Evolutionary conservation across 1,140 invertebrate genomes (phyloP).

Genomic region (Caenorhabditis tropicalis): DNA sequence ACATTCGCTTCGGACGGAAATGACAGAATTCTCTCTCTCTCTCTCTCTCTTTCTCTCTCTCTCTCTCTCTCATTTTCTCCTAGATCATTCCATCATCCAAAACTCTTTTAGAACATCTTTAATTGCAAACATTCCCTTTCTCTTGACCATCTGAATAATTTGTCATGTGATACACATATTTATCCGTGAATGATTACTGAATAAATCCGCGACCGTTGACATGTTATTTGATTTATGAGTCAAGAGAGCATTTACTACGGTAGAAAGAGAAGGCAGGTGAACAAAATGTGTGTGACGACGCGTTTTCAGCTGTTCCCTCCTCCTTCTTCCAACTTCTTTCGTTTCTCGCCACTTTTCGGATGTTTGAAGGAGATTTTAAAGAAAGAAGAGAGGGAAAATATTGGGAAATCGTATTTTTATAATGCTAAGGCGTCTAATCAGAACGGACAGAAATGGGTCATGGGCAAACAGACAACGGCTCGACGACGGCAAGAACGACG

Average conservation of each 20-base stretch:
- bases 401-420: too few relatives aligned
- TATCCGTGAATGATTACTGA: neutral
- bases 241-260: neutral
- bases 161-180: neutral
- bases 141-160: neutral
- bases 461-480: too few relatives aligned
- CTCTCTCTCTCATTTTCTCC: neutral
- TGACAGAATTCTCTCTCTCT: neutral
- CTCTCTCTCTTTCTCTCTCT: neutral
- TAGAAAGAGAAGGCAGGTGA: neutral
- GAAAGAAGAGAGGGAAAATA: too few relatives aligned
- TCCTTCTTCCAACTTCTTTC: neutral
- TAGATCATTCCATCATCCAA: neutral
- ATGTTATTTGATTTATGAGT: neutral
- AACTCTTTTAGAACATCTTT: neutral
- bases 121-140: neutral
- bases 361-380: neutral
- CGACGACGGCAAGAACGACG: too few relatives aligned
- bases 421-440: too few relatives aligned
- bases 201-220: neutral
- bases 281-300: neutral
- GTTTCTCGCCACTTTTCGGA: neutral
- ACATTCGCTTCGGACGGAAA: slow-evolving; percentile 39
- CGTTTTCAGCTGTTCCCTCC: neutral
- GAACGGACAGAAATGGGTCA: too few relatives aligned